Conservation (phyloP, 2,797 vertebrate species). For the Mastacembelus armatus region DNA sequence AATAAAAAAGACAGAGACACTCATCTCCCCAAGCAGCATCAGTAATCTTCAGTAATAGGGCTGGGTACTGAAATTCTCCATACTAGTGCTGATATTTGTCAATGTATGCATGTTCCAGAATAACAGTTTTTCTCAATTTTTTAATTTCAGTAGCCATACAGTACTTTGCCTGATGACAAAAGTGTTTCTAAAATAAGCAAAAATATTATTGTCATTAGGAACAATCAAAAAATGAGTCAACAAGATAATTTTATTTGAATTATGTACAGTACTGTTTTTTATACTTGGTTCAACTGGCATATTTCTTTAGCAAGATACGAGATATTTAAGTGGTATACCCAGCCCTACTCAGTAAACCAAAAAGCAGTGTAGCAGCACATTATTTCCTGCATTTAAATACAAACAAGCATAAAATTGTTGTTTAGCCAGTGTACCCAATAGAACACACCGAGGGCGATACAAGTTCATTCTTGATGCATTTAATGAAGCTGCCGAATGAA, state of each 20-base stretch:
- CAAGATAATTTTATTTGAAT: background rate
- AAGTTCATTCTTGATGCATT: background rate
- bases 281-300: background rate
- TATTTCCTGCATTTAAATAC: background rate
- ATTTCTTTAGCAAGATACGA: background rate
- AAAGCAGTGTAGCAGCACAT: slow-evolving; percentile 6
- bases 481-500: too few species aligned
- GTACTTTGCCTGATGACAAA: slow-evolving; percentile 1
- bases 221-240: background rate
- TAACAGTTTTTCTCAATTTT: background rate
- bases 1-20: background rate
- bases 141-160: background rate
- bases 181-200: background rate
- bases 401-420: background rate
- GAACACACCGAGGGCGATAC: background rate
- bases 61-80: background rate
- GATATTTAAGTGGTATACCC: background rate
- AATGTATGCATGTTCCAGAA: too few species aligned
- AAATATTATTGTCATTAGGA: background rate
- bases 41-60: background rate
- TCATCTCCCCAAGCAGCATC: background rate
- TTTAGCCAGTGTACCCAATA: background rate
- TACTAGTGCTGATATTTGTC: background rate
- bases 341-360: background rate
- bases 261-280: background rate